Evolutionary conservation across 2,797 vertebrate genomes (phyloP), one percentile per base, ranked within the genome.

Genomic region (Sebastes cheni): DNA sequence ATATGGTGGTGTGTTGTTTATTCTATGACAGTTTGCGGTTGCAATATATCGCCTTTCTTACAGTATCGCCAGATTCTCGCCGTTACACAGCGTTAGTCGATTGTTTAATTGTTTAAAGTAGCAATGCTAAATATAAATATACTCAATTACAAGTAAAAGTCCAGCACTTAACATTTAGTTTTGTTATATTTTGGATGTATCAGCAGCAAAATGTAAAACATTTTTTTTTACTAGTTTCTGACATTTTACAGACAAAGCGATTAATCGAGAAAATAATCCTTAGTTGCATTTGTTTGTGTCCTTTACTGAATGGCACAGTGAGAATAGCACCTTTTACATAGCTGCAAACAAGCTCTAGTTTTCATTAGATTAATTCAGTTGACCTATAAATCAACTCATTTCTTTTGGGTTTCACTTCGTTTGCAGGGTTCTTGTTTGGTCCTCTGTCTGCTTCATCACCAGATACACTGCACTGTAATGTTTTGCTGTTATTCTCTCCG

Each of bases 391-490:
- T 73, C 6, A 50, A 4, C 25, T 67, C 5, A 11, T 61, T 16
- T 71, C 13, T 11, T 36, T 13, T 27, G 12, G 32, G 64, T 76
- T 81, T 67, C 5, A 50, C 46, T 20, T 10, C 58, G 27, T 60
- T 4, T 36, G 25, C 29, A 65, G 52, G 50, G 16, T 59, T 86
- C 8, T 25, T 30, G 64, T 79, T 71, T 79, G 74, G 58, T 56
- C 64, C 23, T 81, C 30, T 30, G 4, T 81, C 62, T 65, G 83
- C 78, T 61, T 46, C 79, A 84, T 80, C 82, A 60, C 73, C 72
- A 75, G 42, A 86, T 67, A 75, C 62, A 77, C 79, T 79, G 62
- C 77, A 9, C 75, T 54, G 78, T 72, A 72, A 85, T 70, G 75
- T 78, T 87, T 66, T 30, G 32, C 75, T 74, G 71, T 62, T 77